phyloP scores from a whole-genome alignment of 2,888 invertebrate genomes.

The Melipona beecheii region DNA sequence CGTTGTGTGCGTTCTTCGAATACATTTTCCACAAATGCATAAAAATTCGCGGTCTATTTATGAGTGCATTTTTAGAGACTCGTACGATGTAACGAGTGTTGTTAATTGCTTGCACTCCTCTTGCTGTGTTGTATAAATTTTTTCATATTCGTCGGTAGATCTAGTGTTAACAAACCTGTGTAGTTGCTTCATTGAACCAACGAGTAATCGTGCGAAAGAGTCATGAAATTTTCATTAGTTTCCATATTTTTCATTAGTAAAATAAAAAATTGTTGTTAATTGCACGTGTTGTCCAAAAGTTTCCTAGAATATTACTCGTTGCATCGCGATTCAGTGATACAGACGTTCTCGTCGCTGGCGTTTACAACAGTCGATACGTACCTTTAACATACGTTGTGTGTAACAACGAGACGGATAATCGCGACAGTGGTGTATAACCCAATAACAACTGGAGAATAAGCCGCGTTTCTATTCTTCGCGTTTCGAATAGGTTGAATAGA shows the following conservation, averaged over 20 bases:
- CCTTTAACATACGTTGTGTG: constrained; percentile 43
- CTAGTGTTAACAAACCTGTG: background rate
- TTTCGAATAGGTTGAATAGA: constrained; percentile 35
- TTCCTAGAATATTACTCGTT: background rate
- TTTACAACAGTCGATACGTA: constrained; percentile 48
- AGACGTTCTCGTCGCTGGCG: background rate
- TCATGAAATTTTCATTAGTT: background rate
- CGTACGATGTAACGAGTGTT: no score
- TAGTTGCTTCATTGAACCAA: background rate
- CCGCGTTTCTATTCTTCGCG: constrained; percentile 41
- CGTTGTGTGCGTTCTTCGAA: no score
- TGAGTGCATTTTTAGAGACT: no score
- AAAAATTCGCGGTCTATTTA: no score
- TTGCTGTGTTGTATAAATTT: no score
- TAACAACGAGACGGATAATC: constrained; percentile 52
- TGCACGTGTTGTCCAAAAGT: background rate
- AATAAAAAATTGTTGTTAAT: no score
- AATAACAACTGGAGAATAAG: constrained; percentile 32
- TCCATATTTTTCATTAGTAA: background rate
- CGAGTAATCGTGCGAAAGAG: background rate
- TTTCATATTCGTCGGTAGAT: no score
- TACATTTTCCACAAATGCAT: no score
- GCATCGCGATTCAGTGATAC: background rate
- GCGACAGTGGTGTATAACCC: constrained; percentile 39
- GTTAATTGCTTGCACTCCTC: no score